Evolutionary conservation across 2,797 vertebrate species (phyloP).

Genomic region (Neosalanx taihuensis): DNA sequence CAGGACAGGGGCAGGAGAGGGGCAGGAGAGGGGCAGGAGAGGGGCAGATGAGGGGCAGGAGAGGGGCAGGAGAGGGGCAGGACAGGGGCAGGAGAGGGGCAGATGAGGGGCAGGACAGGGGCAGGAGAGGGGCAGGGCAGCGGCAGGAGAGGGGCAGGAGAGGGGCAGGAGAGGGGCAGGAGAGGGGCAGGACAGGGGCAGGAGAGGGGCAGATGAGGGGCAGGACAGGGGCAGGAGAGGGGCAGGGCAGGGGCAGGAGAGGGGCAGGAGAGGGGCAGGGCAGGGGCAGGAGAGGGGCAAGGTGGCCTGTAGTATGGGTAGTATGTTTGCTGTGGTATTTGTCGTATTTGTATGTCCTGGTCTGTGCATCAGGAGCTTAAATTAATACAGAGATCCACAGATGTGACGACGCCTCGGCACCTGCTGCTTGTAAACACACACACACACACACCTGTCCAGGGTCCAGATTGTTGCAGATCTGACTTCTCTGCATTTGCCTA

Average conservation of each 20-base stretch:
- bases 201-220: neutral
- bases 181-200: neutral
- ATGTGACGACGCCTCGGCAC: conserved; percentile 36
- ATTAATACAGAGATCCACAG: conserved; percentile 38
- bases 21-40: neutral
- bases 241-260: too few species aligned
- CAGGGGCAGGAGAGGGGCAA: neutral
- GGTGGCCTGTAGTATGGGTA: neutral
- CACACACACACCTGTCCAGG: conserved; percentile 29
- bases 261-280: too few species aligned
- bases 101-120: neutral
- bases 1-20: neutral
- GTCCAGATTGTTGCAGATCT: conserved; percentile 45
- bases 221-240: too few species aligned
- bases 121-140: neutral
- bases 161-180: neutral
- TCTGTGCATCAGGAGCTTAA: conserved; percentile 10
- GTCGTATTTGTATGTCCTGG: conserved; percentile 15
- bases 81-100: neutral
- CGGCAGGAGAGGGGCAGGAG: neutral
- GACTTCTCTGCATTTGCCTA: conserved; percentile 49
- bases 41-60: neutral
- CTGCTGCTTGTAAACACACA: conserved; percentile 34
- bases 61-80: neutral
- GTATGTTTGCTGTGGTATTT: conserved; percentile 8